phyloP scores from a whole-genome alignment of 2,797 vertebrate genomes.

The Rhinichthys osculus region DNA sequence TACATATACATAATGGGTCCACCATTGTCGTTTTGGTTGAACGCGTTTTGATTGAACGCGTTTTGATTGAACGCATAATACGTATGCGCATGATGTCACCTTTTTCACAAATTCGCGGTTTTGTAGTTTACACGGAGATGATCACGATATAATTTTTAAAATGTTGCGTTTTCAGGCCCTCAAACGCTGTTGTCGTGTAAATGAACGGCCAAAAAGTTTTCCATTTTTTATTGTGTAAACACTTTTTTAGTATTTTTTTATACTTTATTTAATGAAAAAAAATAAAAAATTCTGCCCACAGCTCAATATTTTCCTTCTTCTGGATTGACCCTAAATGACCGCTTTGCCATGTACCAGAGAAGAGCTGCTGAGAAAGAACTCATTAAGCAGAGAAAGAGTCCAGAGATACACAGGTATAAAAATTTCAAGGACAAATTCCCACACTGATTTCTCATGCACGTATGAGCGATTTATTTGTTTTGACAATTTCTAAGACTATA shows the following conservation, averaged over 20 bases:
- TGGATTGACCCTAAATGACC: slow-evolving; percentile 92
- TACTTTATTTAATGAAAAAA: no score
- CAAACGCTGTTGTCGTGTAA: not conserved
- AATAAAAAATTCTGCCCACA: slow-evolving; percentile 64
- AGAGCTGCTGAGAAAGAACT: slow-evolving; percentile 93
- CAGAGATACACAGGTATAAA: slow-evolving; percentile 98
- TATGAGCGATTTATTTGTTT: slow-evolving; percentile 11
- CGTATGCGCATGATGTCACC: not conserved
- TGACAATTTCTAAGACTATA: not conserved
- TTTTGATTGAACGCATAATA: not conserved
- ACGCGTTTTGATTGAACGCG: rapidly evolving
- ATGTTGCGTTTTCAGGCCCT: not conserved
- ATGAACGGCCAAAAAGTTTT: not conserved
- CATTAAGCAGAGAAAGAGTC: slow-evolving; percentile 95
- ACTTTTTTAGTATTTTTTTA: no score
- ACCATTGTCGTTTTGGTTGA: no score
- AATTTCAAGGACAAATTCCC: slow-evolving; percentile 51
- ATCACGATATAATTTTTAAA: not conserved
- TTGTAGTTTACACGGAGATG: not conserved
- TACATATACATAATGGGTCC: no score
- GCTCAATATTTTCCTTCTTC: slow-evolving; percentile 95
- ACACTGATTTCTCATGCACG: slow-evolving; percentile 46
- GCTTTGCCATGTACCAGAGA: slow-evolving; percentile 97
- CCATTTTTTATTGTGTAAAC: no score
- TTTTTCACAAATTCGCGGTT: not conserved